Evolutionary conservation across 2,888 invertebrate genomes (phyloP).

Genomic region (Idaea straminata): DNA sequence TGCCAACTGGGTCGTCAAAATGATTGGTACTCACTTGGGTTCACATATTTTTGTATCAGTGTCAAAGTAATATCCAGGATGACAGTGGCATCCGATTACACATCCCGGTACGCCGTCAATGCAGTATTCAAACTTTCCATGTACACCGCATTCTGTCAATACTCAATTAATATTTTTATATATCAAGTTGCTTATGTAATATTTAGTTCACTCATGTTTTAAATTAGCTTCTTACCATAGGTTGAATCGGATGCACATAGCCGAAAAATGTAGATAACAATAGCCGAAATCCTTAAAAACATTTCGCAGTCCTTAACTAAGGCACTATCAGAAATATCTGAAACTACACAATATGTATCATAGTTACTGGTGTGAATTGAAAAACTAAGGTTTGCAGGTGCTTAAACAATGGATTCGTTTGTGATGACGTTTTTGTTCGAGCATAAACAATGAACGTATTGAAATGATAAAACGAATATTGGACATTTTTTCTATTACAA

Average conservation of each 20-base stretch:
- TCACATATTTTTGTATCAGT: slow-evolving; percentile 71
- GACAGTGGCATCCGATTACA: slow-evolving; percentile 70
- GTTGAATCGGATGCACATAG: neutral
- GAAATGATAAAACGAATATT: slow-evolving; percentile 46
- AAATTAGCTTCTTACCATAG: neutral
- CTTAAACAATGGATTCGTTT: slow-evolving; percentile 38
- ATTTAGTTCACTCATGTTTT: too few relatives aligned
- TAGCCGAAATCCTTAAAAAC: neutral
- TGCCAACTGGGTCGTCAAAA: neutral
- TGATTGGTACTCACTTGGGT: slow-evolving; percentile 51
- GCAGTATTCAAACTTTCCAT: slow-evolving; percentile 71
- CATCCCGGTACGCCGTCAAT: slow-evolving; percentile 66
- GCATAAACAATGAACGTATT: slow-evolving; percentile 50
- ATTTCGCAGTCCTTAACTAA: neutral
- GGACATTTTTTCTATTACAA: slow-evolving; percentile 4
- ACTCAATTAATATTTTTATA: neutral
- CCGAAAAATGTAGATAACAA: neutral
- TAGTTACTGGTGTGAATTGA: neutral
- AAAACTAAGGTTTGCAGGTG: slow-evolving; percentile 12
- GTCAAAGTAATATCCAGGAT: slow-evolving; percentile 72
- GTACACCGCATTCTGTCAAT: slow-evolving; percentile 61
- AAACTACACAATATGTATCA: neutral
- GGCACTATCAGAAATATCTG: neutral
- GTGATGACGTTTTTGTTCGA: slow-evolving; percentile 30
- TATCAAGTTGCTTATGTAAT: too few relatives aligned